phyloP scores from a whole-genome alignment of 2,888 invertebrate genomes.

The Plagodis dolabraria region DNA sequence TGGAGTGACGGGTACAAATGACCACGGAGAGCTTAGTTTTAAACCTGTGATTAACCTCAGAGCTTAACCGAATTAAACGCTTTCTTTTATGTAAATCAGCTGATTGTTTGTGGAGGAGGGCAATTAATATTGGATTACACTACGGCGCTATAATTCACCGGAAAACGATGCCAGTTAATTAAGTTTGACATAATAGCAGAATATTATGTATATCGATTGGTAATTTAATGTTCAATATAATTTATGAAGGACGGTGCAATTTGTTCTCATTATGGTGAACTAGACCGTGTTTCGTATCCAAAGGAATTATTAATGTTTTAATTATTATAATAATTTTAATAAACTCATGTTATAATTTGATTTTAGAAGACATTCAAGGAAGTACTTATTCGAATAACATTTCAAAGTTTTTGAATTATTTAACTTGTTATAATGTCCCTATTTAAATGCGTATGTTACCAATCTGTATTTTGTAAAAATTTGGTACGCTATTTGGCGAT shows the following conservation, averaged over 20 bases:
- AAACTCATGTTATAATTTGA: not conserved
- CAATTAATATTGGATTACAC: slow-evolving; percentile 60
- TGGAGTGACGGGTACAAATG: slow-evolving; percentile 77
- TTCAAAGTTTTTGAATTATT: too few relatives aligned
- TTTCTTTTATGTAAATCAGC: slow-evolving; percentile 79
- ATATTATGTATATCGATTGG: slow-evolving; percentile 45
- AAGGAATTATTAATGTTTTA: slow-evolving; percentile 2
- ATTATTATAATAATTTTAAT: not conserved
- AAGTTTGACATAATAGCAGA: slow-evolving; percentile 54
- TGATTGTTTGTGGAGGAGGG: slow-evolving; percentile 65
- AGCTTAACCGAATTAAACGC: slow-evolving; percentile 76
- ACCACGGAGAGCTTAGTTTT: slow-evolving; percentile 67
- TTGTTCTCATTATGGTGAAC: slow-evolving; percentile 34
- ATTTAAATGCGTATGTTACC: too few relatives aligned
- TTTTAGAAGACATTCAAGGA: not conserved
- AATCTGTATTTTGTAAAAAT: too few relatives aligned
- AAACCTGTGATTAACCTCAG: slow-evolving; percentile 71
- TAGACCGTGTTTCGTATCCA: slow-evolving; percentile 13
- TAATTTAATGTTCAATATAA: slow-evolving; percentile 52
- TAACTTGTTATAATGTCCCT: too few relatives aligned
- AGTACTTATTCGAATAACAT: too few relatives aligned
- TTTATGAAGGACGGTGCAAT: slow-evolving; percentile 43
- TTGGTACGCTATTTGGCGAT: too few relatives aligned
- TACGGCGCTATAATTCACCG: slow-evolving; percentile 50
- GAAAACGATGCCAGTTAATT: slow-evolving; percentile 54